Evolutionary conservation across 2,113 vertebrate species (phyloP).

Genomic region (Anarhynchus alexandrinus): DNA sequence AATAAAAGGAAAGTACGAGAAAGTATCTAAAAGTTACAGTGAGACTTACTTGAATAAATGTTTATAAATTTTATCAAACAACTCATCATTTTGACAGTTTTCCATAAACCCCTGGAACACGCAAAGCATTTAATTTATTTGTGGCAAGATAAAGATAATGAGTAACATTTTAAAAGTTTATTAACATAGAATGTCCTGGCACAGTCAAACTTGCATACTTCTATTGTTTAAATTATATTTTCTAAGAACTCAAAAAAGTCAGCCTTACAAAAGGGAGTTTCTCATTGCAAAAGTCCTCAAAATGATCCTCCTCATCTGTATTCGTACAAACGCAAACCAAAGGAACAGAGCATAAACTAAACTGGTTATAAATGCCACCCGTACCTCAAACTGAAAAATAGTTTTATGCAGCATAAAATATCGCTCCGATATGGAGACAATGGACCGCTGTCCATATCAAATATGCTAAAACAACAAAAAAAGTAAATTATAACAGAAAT

Average conservation of each 20-base stretch:
- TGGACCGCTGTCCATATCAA: neutral
- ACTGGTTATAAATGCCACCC: neutral
- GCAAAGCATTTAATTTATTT: constrained; percentile 41
- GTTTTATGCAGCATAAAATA: neutral
- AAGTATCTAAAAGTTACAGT: constrained; percentile 39
- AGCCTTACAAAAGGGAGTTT: neutral
- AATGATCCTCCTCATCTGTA: neutral
- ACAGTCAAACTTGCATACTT: neutral
- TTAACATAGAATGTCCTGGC: constrained; percentile 39
- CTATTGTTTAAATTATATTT: constrained; percentile 36
- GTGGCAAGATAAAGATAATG: constrained; percentile 38
- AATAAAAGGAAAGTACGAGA: constrained; percentile 28
- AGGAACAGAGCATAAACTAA: neutral
- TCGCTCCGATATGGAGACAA: neutral
- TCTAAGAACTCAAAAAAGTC: neutral
- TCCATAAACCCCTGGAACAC: constrained; percentile 25
- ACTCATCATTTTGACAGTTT: constrained; percentile 55
- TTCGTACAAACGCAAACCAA: neutral
- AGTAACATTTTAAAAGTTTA: constrained; percentile 21
- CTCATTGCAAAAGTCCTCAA: neutral
- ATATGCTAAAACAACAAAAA: neutral
- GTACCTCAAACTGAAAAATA: neutral
- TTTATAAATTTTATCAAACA: constrained; percentile 48
- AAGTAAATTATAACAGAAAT: constrained; percentile 6
- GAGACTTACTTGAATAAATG: constrained; percentile 30